Evolutionary conservation across 1,140 invertebrate species (phyloP).

Genomic region (Elysia chlorotica): DNA sequence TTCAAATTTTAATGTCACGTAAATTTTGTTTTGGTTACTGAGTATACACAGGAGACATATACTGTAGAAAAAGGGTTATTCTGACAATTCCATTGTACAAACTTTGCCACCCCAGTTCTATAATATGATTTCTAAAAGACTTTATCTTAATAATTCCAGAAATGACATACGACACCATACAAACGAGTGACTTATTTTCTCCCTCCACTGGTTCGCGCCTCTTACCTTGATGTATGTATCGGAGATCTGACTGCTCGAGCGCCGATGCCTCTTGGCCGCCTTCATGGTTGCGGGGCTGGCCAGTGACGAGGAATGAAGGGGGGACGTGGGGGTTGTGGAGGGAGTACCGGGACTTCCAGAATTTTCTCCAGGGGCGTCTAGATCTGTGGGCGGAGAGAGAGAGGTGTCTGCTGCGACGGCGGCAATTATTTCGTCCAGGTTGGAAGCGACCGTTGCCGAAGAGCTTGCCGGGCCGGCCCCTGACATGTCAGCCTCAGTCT

Average conservation of each 20-base stretch:
- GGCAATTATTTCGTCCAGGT: slow-evolving; percentile 19
- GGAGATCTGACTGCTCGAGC: slow-evolving; percentile 20
- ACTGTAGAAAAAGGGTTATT: too few species aligned
- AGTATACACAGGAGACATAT: too few species aligned
- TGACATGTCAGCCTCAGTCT: slow-evolving; percentile 30
- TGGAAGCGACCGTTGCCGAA: slow-evolving; percentile 13
- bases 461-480: slow-evolving; percentile 22
- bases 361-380: slow-evolving; percentile 20
- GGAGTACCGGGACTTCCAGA: slow-evolving; percentile 33
- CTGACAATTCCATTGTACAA: too few species aligned
- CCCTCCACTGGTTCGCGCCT: too few species aligned
- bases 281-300: slow-evolving; percentile 1
- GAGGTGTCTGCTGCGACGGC: slow-evolving; percentile 20
- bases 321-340: slow-evolving; percentile 26
- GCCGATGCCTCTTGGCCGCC: slow-evolving; percentile 12
- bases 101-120: too few species aligned
- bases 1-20: too few species aligned
- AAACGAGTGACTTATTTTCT: too few species aligned
- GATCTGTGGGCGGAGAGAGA: not conserved
- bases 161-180: too few species aligned
- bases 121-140: too few species aligned
- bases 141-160: too few species aligned
- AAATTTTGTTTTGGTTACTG: too few species aligned
- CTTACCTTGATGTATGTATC: slow-evolving; percentile 13
- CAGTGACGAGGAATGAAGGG: not conserved